phyloP scores from a whole-genome alignment of 2,113 vertebrate genomes.

The Corythaeola cristata region DNA sequence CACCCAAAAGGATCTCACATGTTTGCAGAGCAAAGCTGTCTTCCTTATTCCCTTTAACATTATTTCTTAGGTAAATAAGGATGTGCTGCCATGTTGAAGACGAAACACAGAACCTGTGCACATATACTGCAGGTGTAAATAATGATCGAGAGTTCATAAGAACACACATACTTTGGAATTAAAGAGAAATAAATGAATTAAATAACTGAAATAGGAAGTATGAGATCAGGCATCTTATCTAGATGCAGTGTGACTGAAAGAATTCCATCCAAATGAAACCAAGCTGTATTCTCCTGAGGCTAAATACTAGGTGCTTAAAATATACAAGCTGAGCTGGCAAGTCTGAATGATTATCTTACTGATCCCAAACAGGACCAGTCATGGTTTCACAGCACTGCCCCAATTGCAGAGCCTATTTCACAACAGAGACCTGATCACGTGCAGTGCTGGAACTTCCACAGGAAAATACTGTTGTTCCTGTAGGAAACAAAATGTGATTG shows the following conservation, averaged over 20 bases:
- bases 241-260: background rate
- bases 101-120: background rate
- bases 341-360: background rate
- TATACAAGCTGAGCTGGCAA: background rate
- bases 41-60: background rate
- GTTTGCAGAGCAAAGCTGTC: background rate
- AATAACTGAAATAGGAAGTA: background rate
- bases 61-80: background rate
- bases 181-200: background rate
- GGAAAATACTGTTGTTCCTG: background rate
- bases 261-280: background rate
- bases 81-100: background rate
- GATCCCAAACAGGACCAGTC: background rate
- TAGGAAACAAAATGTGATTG: background rate
- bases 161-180: background rate
- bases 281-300: background rate
- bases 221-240: background rate
- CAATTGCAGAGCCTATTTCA: background rate
- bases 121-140: background rate
- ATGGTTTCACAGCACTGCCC: background rate
- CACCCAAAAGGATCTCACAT: background rate
- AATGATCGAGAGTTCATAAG: background rate
- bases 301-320: background rate
- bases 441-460: background rate
- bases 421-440: background rate